Conservation (phyloP, 2,888 invertebrate genomes). For the Caenorhabditis sinica region DNA sequence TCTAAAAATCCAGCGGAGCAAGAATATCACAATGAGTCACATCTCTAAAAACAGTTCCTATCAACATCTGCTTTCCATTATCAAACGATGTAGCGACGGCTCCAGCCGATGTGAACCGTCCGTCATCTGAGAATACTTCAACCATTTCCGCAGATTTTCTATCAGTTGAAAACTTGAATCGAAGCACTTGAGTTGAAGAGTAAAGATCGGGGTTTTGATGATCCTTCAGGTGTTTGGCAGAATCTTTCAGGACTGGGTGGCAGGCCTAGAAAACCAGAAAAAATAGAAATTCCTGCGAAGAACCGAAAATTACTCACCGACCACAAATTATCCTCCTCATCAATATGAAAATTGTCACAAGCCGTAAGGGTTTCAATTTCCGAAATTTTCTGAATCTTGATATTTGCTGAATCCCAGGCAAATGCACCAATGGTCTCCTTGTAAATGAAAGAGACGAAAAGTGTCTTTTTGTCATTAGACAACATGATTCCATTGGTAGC, state of each 20-base stretch:
- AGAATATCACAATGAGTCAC: slow-evolving; percentile 61
- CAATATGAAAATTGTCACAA: slow-evolving; percentile 70
- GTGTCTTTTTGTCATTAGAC: slow-evolving; percentile 61
- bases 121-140: slow-evolving; percentile 68
- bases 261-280: slow-evolving; percentile 61
- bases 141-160: slow-evolving; percentile 55
- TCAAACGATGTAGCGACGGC: slow-evolving; percentile 54
- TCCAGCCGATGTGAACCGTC: slow-evolving; percentile 58
- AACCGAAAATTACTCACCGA: slow-evolving; percentile 48
- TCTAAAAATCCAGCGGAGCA: slow-evolving; percentile 30
- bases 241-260: slow-evolving; percentile 66
- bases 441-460: slow-evolving; percentile 68
- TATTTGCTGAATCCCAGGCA: slow-evolving; percentile 33
- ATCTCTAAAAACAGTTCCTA: slow-evolving; percentile 65
- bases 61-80: slow-evolving; percentile 59
- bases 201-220: slow-evolving; percentile 21
- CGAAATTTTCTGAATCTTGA: slow-evolving; percentile 30
- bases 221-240: slow-evolving; percentile 50
- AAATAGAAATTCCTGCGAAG: neutral
- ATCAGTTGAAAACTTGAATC: slow-evolving; percentile 63
- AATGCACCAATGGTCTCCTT: slow-evolving; percentile 65
- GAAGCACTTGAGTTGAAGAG: slow-evolving; percentile 69
- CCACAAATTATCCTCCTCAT: slow-evolving; percentile 63
- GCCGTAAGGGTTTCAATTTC: slow-evolving; percentile 50
- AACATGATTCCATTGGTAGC: slow-evolving; percentile 72